Conservation (phyloP, 1,140 invertebrate genomes). For the Schlechtendalia chinensis region DNA sequence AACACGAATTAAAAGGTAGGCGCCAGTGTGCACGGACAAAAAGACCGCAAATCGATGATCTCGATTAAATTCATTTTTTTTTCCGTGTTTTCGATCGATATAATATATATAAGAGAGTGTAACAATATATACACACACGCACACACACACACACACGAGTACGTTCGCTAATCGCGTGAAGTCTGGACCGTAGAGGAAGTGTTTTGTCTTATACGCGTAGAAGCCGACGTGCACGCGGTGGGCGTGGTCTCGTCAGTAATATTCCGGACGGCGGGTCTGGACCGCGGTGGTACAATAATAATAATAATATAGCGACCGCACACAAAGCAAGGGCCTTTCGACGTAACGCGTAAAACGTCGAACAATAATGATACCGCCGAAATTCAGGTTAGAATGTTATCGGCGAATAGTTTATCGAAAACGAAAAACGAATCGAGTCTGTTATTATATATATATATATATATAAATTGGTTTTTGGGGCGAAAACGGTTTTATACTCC, state of each 20-base stretch:
- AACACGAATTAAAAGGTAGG: conserved; percentile 45
- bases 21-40: conserved; percentile 31
- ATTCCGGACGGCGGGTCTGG: conserved; percentile 12
- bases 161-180: conserved; percentile 22
- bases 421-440: not conserved
- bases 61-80: conserved; percentile 25
- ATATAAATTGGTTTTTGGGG: not conserved
- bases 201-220: conserved; percentile 17
- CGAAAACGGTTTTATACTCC: not conserved
- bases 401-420: not conserved
- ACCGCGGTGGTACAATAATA: no score
- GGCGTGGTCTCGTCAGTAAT: conserved; percentile 22
- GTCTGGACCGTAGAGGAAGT: conserved; percentile 12
- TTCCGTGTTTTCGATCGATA: conserved; percentile 1
- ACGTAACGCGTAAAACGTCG: not conserved
- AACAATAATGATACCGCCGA: not conserved
- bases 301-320: conserved; percentile 27
- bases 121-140: not conserved
- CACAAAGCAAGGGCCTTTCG: not conserved
- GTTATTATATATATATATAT: not conserved
- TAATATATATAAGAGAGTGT: not conserved
- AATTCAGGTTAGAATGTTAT: conserved; percentile 11
- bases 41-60: conserved; percentile 31
- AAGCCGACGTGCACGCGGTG: not conserved
- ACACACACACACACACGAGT: no score